These are phyloP conservation scores for Myocastor coypus DNA, from an alignment of 2,113 vertebrate species.

Conservation along the genomic window DNA sequence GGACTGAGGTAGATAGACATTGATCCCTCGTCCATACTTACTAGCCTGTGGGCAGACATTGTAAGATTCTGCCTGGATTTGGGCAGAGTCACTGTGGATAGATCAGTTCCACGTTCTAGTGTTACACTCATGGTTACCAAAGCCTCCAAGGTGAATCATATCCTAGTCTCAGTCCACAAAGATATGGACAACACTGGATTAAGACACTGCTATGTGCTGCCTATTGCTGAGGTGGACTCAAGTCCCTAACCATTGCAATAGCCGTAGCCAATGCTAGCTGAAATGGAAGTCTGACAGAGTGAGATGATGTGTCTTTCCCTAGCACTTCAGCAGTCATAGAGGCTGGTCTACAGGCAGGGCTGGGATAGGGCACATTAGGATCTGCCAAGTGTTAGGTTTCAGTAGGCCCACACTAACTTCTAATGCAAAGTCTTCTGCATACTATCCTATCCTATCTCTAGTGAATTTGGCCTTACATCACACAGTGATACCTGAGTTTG, in stretches of 20 bases:
- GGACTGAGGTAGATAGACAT: neutral
- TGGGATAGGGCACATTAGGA: neutral
- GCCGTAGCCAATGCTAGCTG: neutral
- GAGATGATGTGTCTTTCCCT: neutral
- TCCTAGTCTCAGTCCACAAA: neutral
- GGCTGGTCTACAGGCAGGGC: neutral
- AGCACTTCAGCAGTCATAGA: neutral
- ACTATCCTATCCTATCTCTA: neutral
- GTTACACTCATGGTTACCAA: neutral
- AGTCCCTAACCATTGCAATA: neutral
- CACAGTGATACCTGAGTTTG: neutral
- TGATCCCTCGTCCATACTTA: neutral
- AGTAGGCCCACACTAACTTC: neutral
- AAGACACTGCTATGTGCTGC: neutral
- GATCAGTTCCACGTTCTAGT: neutral
- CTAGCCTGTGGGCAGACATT: neutral
- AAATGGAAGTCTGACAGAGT: neutral
- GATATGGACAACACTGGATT: neutral
- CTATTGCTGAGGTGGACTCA: neutral
- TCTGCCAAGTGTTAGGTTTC: neutral
- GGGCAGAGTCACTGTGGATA: neutral
- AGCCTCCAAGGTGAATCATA: neutral
- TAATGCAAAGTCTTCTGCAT: neutral
- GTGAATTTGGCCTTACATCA: neutral
- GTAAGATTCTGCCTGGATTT: neutral